A percentile compares a stretch with the other conserved stretches of the same genome.
These are phyloP conservation scores for Protonemura montana DNA, from an alignment of 2,888 invertebrate species.

Conservation along the genomic window DNA sequence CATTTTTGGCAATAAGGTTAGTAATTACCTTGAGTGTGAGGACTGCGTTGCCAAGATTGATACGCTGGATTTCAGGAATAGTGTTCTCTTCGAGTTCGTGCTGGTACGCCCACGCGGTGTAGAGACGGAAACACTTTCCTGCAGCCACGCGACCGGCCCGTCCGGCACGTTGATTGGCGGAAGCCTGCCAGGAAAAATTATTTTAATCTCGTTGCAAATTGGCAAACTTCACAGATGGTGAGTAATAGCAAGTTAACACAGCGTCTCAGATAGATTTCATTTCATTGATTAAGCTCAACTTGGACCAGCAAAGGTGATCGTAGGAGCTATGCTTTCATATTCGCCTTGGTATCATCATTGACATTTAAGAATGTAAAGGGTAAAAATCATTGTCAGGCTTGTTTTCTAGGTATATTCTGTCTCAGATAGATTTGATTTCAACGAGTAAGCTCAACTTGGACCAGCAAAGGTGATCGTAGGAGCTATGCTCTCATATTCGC, in stretches of 20 bases:
- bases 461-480: not conserved
- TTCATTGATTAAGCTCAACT: conserved; percentile 26
- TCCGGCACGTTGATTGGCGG: conserved; percentile 97
- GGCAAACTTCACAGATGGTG: no score
- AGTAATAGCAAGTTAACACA: no score
- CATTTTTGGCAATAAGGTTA: no score
- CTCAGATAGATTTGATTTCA: conserved; percentile 18
- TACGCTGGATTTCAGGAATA: conserved; percentile 97
- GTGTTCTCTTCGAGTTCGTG: conserved; percentile 98
- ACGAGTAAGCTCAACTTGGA: conserved; percentile 23
- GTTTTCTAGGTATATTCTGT: not conserved
- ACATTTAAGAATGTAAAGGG: not conserved
- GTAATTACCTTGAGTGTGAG: conserved; percentile 81
- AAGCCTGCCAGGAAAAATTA: conserved; percentile 66
- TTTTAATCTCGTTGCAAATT: not conserved
- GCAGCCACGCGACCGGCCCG: conserved; percentile 95
- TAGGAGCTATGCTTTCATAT: conserved; percentile 26
- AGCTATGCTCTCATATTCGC: conserved; percentile 31
- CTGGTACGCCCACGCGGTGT: conserved; percentile 98
- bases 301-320: not conserved
- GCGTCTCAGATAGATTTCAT: conserved; percentile 8
- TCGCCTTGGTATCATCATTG: conserved; percentile 26
- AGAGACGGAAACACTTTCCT: conserved; percentile 97
- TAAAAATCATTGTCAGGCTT: not conserved
- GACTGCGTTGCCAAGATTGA: conserved; percentile 97